These are phyloP conservation scores for Aramus guarauna DNA, from an alignment of 2,113 vertebrate genomes.

Conservation along the genomic window DNA sequence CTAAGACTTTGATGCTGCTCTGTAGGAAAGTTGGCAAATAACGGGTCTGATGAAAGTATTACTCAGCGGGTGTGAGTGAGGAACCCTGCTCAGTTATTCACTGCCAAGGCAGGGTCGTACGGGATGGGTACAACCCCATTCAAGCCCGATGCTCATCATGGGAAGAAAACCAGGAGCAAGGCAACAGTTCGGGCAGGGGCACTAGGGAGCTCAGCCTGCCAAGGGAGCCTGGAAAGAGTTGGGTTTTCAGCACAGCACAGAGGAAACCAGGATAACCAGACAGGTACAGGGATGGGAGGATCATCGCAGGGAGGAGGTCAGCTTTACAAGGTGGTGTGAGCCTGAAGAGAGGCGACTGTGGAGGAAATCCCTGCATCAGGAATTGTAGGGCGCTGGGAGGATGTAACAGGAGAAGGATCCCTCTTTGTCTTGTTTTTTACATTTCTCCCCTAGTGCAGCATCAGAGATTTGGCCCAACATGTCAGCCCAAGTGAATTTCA, in stretches of 20 bases:
- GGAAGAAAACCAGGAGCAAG: background rate
- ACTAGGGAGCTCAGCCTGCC: background rate
- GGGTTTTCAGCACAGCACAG: background rate
- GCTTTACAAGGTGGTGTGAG: background rate
- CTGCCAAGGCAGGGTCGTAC: background rate
- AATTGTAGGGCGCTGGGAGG: background rate
- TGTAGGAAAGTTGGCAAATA: background rate
- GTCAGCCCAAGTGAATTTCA: background rate
- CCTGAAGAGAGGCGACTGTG: fast-evolving
- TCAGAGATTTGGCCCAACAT: background rate
- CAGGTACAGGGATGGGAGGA: background rate
- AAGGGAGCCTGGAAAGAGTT: background rate
- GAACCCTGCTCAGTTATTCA: background rate
- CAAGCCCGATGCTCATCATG: background rate
- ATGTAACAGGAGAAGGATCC: background rate
- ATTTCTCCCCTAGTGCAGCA: background rate
- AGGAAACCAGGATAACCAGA: background rate
- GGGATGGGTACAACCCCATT: fast-evolving
- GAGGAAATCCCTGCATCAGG: fast-evolving
- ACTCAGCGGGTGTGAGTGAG: background rate
- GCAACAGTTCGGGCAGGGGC: background rate
- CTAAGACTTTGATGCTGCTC: background rate
- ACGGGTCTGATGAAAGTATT: background rate
- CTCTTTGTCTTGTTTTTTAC: background rate
- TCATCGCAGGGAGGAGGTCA: background rate